These are phyloP conservation scores for Gasteruption jaculator DNA, from an alignment of 2,888 invertebrate species.

Conservation along the genomic window DNA sequence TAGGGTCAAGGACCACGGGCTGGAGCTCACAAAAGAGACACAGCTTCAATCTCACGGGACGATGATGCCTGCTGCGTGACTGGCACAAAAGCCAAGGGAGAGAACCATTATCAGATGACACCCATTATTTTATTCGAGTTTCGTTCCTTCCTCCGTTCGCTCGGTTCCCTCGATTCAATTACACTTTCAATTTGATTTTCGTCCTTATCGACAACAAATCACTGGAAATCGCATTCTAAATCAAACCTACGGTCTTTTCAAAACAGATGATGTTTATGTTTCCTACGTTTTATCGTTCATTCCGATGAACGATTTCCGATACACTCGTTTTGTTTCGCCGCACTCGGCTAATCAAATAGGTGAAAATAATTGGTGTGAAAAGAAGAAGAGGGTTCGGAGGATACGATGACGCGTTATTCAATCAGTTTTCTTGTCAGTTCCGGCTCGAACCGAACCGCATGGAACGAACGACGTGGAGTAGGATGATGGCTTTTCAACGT, in stretches of 20 bases:
- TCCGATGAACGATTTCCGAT: no score
- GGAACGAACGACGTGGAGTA: no score
- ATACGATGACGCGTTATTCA: no score
- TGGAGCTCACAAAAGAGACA: constrained; percentile 34
- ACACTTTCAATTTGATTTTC: constrained; percentile 36
- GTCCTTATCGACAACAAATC: constrained; percentile 22
- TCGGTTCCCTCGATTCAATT: constrained; percentile 37
- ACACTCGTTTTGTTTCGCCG: no score
- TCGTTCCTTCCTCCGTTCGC: no score
- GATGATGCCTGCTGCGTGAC: constrained; percentile 32
- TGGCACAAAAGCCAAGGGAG: constrained; percentile 32
- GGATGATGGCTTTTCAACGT: no score
- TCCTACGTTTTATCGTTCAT: no score
- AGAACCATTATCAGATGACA: constrained; percentile 39
- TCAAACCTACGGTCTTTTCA: constrained; percentile 5
- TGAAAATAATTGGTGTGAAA: no score
- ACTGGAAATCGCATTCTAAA: constrained; percentile 13
- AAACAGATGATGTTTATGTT: background rate
- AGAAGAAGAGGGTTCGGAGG: no score
- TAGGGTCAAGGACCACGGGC: constrained; percentile 27
- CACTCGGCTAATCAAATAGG: no score
- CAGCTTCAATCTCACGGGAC: constrained; percentile 31
- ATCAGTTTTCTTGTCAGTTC: no score
- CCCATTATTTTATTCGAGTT: constrained; percentile 37
- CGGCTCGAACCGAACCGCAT: no score